Evolutionary conservation across 2,888 invertebrate species (phyloP).

Genomic region (Drosophila recens): DNA sequence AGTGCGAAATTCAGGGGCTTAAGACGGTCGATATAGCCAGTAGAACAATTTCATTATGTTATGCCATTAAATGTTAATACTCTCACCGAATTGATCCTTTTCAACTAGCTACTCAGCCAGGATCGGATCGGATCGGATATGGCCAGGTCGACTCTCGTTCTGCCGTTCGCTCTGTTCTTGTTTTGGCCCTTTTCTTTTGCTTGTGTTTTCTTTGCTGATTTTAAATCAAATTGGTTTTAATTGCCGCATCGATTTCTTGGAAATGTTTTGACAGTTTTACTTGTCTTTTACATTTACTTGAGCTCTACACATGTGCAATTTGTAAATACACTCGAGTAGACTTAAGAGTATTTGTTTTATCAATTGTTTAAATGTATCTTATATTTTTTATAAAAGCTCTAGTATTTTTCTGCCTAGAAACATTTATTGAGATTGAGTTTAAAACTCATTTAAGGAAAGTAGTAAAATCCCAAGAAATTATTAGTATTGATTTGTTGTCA

Average conservation of each 20-base stretch:
- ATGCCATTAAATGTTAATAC: conserved; percentile 73
- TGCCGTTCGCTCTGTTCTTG: neutral
- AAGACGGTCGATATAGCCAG: conserved; percentile 38
- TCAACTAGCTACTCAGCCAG: conserved; percentile 22
- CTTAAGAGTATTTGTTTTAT: neutral
- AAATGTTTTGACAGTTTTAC: conserved; percentile 69
- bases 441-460: too few species aligned
- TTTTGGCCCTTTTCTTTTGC: conserved; percentile 11
- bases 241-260: conserved; percentile 63
- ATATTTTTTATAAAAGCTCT: too few species aligned
- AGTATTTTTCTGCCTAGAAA: too few species aligned
- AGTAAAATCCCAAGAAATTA: too few species aligned
- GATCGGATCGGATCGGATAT: conserved; percentile 1
- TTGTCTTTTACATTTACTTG: neutral
- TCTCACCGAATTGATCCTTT: conserved; percentile 38
- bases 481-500: too few species aligned
- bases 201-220: conserved; percentile 72
- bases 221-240: conserved; percentile 78
- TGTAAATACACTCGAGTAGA: neutral
- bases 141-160: neutral
- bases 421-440: too few species aligned
- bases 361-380: too few species aligned
- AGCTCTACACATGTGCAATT: conserved; percentile 16
- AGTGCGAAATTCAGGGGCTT: conserved; percentile 74
- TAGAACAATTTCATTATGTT: conserved; percentile 74